Conservation (phyloP, 92 coral and sea anemone species). For the Anthopleura xanthogrammica region DNA sequence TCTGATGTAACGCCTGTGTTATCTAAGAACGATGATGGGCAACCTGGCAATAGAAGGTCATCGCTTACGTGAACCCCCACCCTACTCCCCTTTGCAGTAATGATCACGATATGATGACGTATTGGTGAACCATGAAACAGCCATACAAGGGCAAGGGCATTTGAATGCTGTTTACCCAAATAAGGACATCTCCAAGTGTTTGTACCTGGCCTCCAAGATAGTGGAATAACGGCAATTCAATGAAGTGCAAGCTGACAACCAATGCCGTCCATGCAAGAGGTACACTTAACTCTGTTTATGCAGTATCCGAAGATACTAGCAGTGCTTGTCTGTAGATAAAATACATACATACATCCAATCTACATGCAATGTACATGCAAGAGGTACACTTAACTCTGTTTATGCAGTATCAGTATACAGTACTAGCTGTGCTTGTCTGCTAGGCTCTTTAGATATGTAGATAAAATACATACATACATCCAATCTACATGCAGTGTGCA, state of each 20-base stretch:
- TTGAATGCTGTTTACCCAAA: not conserved
- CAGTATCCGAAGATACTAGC: not conserved
- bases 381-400: too few species aligned
- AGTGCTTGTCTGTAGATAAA: not conserved
- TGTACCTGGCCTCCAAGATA: not conserved
- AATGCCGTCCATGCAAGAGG: too few species aligned
- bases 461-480: too few species aligned
- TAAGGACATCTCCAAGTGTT: not conserved
- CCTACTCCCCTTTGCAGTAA: not conserved
- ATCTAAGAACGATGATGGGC: not conserved
- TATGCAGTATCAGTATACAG: not conserved
- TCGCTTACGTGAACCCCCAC: not conserved
- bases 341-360: too few species aligned
- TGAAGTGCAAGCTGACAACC: too few species aligned
- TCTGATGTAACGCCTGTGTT: slow-evolving; percentile 10
- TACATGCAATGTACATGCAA: too few species aligned
- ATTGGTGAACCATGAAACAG: not conserved
- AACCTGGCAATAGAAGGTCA: not conserved
- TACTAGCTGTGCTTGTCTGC: not conserved
- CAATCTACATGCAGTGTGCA: too few species aligned
- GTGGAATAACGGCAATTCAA: not conserved
- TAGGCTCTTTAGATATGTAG: too few species aligned
- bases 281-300: too few species aligned
- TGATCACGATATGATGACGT: not conserved
- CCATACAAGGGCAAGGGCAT: not conserved